Evolutionary conservation across 2,797 vertebrate species (phyloP), one percentile per base, ranked within the genome.

Genomic region (Typhlichthys eigenmanni): DNA sequence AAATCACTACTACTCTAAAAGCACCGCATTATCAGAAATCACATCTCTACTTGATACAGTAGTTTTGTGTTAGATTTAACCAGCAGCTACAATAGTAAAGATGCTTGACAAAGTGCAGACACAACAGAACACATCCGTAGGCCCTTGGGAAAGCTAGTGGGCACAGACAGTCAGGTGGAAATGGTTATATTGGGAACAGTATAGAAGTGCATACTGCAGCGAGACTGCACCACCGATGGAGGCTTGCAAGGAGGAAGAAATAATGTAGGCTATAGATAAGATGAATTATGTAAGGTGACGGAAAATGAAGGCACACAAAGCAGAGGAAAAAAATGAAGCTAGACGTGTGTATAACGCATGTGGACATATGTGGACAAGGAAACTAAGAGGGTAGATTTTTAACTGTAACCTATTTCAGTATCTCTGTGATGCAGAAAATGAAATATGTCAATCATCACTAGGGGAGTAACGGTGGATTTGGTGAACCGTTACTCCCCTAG

Each of bases 191-290:
- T 51, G 54, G 46, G 45, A 69, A 66, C 49, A 74, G 79, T 60
- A 70, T 29, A 13, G 29, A 43, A 76, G 75, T 68, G 78, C 68
- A 53, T 58, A 13, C 78, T 86, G 85, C 81, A 83, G 84, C 72
- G 78, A 72, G 55, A 78, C 60, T 85, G 83, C 83, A 86, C 75
- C 68, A 68, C 2, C 5, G 50, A 1, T 13, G 2, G 0, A 47
- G 12, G 24, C 38, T 51, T 53, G 38, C 51, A 54, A 16, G 32
- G 38, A 59, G 43, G 0, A 7, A 38, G 38, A 38, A 7, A 38
- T 19, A 60, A 48, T 16, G 62, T 16, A 24, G 24, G 24, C 24
- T 24, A 3, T 11, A 55, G 14, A 49, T 16, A 53, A 46, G 48
- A 58, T 13, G 68, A 54, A 38, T 24, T 24, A 24, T 24, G 24